Percentiles rank a stretch among this genome's conserved stretches.
Conservation (phyloP, 1,140 invertebrate genomes). For the Aphelinus atriplicis region DNA sequence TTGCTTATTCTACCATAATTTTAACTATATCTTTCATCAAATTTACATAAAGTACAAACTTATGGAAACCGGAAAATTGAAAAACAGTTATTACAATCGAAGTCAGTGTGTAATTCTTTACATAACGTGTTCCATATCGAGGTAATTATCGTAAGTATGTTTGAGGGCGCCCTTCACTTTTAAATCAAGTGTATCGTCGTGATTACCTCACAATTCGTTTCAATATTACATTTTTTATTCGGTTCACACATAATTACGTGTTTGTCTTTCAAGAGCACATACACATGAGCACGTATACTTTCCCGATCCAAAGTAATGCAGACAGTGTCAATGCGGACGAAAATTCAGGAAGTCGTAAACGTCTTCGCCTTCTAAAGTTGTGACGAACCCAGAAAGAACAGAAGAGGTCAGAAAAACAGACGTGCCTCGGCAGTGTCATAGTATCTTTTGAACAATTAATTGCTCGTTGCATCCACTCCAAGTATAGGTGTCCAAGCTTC, state of each 20-base stretch:
- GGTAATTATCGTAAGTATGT: slow-evolving; percentile 53
- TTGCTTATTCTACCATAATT: slow-evolving; percentile 32
- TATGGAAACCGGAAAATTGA: slow-evolving; percentile 61
- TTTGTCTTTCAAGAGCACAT: slow-evolving; percentile 50
- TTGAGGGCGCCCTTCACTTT: slow-evolving; percentile 36
- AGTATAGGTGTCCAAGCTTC: slow-evolving; percentile 9
- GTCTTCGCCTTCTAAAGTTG: not conserved
- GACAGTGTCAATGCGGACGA: not conserved
- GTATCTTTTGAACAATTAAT: slow-evolving; percentile 13
- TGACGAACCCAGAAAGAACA: slow-evolving; percentile 10
- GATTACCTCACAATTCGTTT: slow-evolving; percentile 1
- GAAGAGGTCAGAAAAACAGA: slow-evolving; percentile 11
- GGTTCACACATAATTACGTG: slow-evolving; percentile 56
- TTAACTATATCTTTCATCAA: slow-evolving; percentile 51
- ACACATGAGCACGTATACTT: slow-evolving; percentile 37
- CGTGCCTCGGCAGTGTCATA: slow-evolving; percentile 20
- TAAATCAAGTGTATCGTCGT: not conserved
- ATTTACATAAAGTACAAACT: slow-evolving; percentile 67
- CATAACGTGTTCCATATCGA: slow-evolving; percentile 44
- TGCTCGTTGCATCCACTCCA: not conserved
- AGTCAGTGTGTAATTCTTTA: slow-evolving; percentile 52
- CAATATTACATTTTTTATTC: slow-evolving; percentile 51
- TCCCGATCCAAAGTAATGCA: not conserved
- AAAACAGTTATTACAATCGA: slow-evolving; percentile 53
- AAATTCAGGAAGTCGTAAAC: not conserved